Conservation (phyloP, 2,113 vertebrate genomes). For the Prolemur simus region DNA sequence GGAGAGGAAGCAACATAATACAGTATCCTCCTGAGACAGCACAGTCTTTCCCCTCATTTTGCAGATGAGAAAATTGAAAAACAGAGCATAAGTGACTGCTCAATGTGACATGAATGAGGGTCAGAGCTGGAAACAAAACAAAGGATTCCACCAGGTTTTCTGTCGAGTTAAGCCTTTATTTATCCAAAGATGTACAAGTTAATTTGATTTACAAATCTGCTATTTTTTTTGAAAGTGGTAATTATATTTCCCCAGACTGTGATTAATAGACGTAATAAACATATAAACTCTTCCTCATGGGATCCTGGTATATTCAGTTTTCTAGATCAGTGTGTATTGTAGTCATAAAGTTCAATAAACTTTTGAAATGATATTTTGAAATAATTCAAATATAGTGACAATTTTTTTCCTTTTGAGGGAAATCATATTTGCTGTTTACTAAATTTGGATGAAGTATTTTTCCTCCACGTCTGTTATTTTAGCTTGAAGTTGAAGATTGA, state of each 20-base stretch:
- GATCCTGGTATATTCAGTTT: constrained; percentile 10
- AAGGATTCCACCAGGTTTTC: not conserved
- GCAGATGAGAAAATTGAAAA: constrained; percentile 51
- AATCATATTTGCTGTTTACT: not conserved
- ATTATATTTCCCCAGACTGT: constrained; percentile 7
- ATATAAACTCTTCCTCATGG: not conserved
- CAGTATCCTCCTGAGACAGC: not conserved
- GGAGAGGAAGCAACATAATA: constrained; percentile 14
- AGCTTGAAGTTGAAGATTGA: not conserved
- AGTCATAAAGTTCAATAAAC: constrained; percentile 7
- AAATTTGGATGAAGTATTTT: constrained; percentile 22
- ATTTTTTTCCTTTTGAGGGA: not conserved
- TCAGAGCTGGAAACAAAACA: not conserved
- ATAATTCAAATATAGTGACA: constrained; percentile 18
- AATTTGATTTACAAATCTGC: constrained; percentile 44
- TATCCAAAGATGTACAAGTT: not conserved
- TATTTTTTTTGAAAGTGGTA: constrained; percentile 21
- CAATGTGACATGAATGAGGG: not conserved
- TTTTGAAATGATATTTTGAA: constrained; percentile 26
- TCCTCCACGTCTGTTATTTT: not conserved
- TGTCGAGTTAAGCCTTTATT: not conserved
- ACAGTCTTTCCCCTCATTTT: constrained; percentile 19
- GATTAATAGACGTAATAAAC: constrained; percentile 24
- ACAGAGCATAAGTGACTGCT: not conserved
- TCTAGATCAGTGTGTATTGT: not conserved